A percentile compares a stretch with the other conserved stretches of the same genome.
phyloP scores from a whole-genome alignment of 2,113 vertebrate genomes.

The Anseranas semipalmata region DNA sequence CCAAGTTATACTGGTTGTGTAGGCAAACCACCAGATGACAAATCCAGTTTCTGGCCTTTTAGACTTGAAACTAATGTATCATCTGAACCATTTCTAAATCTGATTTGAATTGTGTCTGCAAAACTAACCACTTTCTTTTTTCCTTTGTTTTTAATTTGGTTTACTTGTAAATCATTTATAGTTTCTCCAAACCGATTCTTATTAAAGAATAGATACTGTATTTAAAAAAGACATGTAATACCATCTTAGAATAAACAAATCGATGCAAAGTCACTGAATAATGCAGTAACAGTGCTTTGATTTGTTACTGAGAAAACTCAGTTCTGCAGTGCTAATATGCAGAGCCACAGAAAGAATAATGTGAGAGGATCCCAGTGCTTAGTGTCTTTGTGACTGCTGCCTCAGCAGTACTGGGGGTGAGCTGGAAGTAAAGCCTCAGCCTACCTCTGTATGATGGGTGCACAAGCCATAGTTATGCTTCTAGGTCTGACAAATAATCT shows the following conservation, averaged over 20 bases:
- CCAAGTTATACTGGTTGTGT: background rate
- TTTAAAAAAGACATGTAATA: background rate
- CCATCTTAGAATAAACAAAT: background rate
- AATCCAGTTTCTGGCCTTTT: background rate
- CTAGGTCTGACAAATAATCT: background rate
- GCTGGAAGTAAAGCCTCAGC: background rate
- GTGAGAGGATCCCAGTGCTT: background rate
- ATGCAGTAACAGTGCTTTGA: background rate
- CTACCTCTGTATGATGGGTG: accelerated
- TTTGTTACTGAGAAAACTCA: background rate
- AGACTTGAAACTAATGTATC: background rate
- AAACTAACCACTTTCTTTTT: background rate
- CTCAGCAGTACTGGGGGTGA: background rate
- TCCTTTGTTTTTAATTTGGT: background rate
- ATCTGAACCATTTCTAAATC: background rate
- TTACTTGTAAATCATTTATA: background rate
- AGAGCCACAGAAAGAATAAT: background rate
- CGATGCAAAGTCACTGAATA: background rate
- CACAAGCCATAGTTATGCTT: background rate
- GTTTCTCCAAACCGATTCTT: background rate
- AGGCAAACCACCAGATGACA: background rate
- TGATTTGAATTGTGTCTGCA: background rate
- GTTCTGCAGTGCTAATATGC: background rate
- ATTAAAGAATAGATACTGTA: accelerated
- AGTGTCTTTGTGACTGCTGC: background rate